phyloP scores from a whole-genome alignment of 2,797 vertebrate species.

The Carduelis carduelis region DNA sequence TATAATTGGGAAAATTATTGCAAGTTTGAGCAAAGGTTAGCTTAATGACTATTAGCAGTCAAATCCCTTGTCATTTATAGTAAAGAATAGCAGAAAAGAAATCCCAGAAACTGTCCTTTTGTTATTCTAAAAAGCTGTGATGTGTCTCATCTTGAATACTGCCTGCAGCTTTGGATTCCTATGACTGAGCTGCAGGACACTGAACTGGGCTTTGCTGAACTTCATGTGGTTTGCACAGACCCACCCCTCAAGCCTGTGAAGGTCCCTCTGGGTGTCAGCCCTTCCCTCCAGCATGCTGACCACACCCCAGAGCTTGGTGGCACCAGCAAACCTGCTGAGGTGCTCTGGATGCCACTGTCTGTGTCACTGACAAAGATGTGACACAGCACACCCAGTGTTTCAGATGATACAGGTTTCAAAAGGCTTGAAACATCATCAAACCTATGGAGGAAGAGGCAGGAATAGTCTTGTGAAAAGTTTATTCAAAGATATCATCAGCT shows the following conservation, averaged over 20 bases:
- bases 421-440: neutral
- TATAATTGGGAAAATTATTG: neutral
- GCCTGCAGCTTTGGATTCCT: too few relatives aligned
- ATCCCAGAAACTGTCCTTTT: accelerated
- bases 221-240: accelerated
- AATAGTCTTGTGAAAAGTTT: neutral
- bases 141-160: neutral
- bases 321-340: neutral
- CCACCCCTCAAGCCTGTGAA: accelerated
- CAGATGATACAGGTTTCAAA: neutral
- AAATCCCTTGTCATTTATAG: neutral
- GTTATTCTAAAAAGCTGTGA: neutral
- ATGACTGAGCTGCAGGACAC: neutral
- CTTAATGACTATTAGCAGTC: neutral
- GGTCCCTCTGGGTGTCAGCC: neutral
- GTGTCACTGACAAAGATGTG: neutral
- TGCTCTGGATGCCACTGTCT: accelerated
- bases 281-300: accelerated
- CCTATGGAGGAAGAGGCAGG: neutral
- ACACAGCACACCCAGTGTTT: neutral
- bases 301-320: neutral
- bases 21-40: neutral
- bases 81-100: neutral
- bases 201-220: too few relatives aligned
- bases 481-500: neutral